Base-by-base conservation (phyloP, 1,140 invertebrate genomes). In the Hyphantria cunea region DNA sequence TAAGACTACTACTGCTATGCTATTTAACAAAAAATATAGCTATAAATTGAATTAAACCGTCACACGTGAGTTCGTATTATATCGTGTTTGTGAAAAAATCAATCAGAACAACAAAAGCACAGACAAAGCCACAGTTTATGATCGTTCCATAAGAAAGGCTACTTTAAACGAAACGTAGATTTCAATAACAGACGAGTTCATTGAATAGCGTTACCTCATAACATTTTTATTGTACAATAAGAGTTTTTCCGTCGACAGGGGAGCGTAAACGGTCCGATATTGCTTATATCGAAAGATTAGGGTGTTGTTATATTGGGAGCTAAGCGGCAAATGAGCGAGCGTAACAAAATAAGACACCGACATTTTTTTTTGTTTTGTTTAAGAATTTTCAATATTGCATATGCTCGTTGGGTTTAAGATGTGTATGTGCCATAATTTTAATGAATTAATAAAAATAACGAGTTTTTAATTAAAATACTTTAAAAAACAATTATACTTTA, bases 211-310 rank as follows among this genome's bases (percentile, higher is more conserved):
- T 86, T 81, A 85, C 78, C 86, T 89, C 84, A 78, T 87, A 87
- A 86, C 81, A 83, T 87, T 89, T 89, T 89, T 86, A 89, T 87
- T 84, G 82, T 82, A 84, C 83, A 80, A 84, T 85, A 84, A 81
- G 84, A 80, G 73, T 76, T 75, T 74, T 78, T 77, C 71, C 63
- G 62, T n/a, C 70, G 76, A 75, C 69, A 63, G 74, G 76, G 74
- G 73, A 66, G 70, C 55, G 66, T 72, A 78, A 73, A 78, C 70
- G 68, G 37, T 47, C 52, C 59, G 74, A 81, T 84, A 84, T 84
- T 84, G 76, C 74, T 69, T 75, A 66, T 75, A 82, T 74, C 69
- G 68, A 64, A 48, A 41, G 33, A 58, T 58, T 58, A 45, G 45
- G 55, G 45, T 58, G 45, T 25, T 15, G 17, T 33, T 48, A 58